Base-by-base conservation (phyloP, 2,888 invertebrate genomes). In the Xestia rhomboidea region DNA sequence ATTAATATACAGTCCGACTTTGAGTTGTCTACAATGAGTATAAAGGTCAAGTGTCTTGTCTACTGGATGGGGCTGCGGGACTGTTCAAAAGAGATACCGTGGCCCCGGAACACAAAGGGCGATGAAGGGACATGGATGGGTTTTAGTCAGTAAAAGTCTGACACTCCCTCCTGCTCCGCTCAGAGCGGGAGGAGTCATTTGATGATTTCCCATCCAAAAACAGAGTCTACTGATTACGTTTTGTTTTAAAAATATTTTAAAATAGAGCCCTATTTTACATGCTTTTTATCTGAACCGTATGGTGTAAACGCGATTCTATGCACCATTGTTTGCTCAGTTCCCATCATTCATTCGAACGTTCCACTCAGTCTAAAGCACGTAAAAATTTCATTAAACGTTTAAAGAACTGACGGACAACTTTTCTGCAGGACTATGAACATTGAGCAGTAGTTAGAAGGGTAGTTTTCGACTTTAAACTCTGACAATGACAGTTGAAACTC, bases 401-500 rank as follows among this genome's bases (percentile, higher is more conserved):
- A 51, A 51, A 80, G 27, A 62, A 27, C 51, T 51, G 60, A 74
- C 44, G 21, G 6, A 67, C 13, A 38, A 79, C 74, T 74, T 81
- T 81, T 81, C n/a, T 34, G 10, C 49, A 27, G 49, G 18, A 49
- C 46, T 30, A 60, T 68, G 57, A n/a, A 67, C 60, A 62, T 44
- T 51, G 44, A 51, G 44, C n/a, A 51, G 41, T 67, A 38, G 34
- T 60, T 80, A 15, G 24, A 44, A 74, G 18, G 13, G 41, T 27
- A 67, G 27, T 79, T 79, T 54, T 6, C 15, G 13, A 54, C 51
- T 73, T 51, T 46, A 21, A 67, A 46, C 38, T 68, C 38, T 15
- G 44, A 2, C 51, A 64, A 24, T 67, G 21, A 51, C 38, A 46
- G 51, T 49, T 15, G 24, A 51, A 62, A 46, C 2, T 21, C 24